phyloP scores from a whole-genome alignment of 2,113 vertebrate genomes.

The Climacteris rufus region DNA sequence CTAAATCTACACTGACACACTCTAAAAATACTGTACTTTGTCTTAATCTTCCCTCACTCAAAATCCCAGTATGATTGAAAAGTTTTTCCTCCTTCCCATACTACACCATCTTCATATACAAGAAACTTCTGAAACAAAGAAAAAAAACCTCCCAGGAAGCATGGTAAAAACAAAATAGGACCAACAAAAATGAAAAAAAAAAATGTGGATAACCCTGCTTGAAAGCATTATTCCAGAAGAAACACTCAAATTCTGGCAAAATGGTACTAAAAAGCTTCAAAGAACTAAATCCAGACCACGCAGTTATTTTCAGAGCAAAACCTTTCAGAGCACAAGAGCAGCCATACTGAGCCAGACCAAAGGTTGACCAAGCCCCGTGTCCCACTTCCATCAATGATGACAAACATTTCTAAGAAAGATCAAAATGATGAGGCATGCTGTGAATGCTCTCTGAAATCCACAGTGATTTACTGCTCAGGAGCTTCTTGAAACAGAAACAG shows the following conservation, averaged over 20 bases:
- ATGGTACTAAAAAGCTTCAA: background rate
- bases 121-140: background rate
- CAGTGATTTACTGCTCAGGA: background rate
- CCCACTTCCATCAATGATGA: background rate
- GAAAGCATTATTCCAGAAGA: background rate
- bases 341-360: background rate
- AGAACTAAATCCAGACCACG: background rate
- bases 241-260: background rate
- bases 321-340: background rate
- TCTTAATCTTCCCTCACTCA: background rate
- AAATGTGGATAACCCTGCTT: fast-evolving
- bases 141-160: background rate
- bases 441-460: background rate
- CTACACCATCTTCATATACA: background rate
- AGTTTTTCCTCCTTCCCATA: background rate
- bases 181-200: background rate
- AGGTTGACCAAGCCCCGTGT: background rate
- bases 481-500: background rate
- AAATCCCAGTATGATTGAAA: background rate
- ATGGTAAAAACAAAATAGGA: background rate
- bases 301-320: fast-evolving
- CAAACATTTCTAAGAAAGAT: background rate
- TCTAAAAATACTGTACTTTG: background rate
- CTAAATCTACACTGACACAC: background rate
- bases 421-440: background rate